Evolutionary conservation across 1,140 invertebrate species (phyloP).

Genomic region (Drosophila nebulosa): DNA sequence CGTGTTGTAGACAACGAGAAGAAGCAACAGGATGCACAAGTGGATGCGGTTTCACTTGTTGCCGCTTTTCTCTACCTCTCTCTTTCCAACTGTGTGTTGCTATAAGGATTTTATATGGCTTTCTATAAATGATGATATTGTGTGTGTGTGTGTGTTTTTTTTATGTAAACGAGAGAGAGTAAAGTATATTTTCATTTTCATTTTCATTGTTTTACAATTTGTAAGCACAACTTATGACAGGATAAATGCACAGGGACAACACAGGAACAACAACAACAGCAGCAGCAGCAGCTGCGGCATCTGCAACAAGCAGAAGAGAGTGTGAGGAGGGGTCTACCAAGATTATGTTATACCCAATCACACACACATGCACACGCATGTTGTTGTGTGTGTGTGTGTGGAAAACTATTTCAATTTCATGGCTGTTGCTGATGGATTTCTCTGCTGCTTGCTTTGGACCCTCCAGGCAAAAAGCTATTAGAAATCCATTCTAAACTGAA

Average conservation of each 20-base stretch:
- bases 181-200: constrained; percentile 56
- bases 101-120: constrained; percentile 17
- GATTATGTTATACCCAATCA: constrained; percentile 8
- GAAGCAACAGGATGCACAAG: constrained; percentile 69
- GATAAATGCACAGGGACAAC: constrained; percentile 48
- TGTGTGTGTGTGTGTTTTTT: constrained; percentile 14
- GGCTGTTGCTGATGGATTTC: constrained; percentile 53
- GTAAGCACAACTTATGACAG: constrained; percentile 78
- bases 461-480: constrained; percentile 59
- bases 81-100: constrained; percentile 16
- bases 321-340: constrained; percentile 3
- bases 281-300: neutral
- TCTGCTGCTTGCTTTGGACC: constrained; percentile 9
- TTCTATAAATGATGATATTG: neutral
- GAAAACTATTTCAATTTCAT: constrained; percentile 54
- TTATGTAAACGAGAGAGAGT: constrained; percentile 22
- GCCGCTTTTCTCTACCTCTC: constrained; percentile 20
- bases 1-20: constrained; percentile 39
- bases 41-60: constrained; percentile 72
- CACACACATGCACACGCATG: neutral
- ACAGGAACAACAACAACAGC: constrained; percentile 11
- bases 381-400: neutral
- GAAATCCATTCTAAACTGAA: constrained; percentile 57
- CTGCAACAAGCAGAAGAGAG: neutral
- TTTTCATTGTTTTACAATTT: constrained; percentile 79